Conservation (phyloP, 2,888 invertebrate species). For the Plebejus argus region DNA sequence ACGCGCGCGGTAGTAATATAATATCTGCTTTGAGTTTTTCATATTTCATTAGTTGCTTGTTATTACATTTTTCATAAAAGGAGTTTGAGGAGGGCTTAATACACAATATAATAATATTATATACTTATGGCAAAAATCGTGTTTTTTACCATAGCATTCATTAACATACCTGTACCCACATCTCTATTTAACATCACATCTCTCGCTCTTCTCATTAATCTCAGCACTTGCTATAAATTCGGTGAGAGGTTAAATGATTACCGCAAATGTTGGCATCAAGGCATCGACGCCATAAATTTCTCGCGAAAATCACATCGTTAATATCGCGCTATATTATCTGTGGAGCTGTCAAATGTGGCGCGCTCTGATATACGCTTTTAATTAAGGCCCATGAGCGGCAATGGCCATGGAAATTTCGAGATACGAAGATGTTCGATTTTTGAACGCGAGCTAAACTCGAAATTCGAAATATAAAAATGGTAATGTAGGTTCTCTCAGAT, state of each 20-base stretch:
- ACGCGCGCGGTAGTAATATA: too few relatives aligned
- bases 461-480: not conserved
- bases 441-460: not conserved
- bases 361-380: conserved; percentile 21
- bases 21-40: too few relatives aligned
- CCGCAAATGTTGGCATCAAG: conserved; percentile 35
- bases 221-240: conserved; percentile 13
- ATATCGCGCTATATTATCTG: conserved; percentile 33
- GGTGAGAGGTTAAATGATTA: conserved; percentile 36
- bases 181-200: too few relatives aligned
- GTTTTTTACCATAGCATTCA: not conserved
- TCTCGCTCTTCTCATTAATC: conserved; percentile 3
- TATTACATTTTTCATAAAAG: too few relatives aligned
- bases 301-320: conserved; percentile 35
- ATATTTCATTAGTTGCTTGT: too few relatives aligned
- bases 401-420: not conserved
- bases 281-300: conserved; percentile 33
- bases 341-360: conserved; percentile 28
- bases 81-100: not conserved
- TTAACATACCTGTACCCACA: not conserved
- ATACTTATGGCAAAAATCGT: not conserved
- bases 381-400: conserved; percentile 1
- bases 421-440: not conserved
- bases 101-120: too few relatives aligned
- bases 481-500: too few relatives aligned